These are phyloP conservation scores for Metaphire vulgaris DNA, from an alignment of 1,140 invertebrate species.

Conservation along the genomic window DNA sequence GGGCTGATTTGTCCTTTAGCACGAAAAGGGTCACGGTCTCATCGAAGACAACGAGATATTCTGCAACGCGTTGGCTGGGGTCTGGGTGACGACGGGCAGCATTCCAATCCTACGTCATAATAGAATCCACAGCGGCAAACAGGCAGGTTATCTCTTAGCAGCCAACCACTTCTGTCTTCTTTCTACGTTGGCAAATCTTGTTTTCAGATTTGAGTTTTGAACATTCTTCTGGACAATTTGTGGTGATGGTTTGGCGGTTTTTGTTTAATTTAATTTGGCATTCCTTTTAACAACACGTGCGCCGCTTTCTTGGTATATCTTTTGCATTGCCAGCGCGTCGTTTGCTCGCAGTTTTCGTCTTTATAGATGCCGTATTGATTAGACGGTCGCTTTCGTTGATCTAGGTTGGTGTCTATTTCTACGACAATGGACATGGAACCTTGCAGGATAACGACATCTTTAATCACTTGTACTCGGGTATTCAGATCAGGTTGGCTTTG, in stretches of 20 bases:
- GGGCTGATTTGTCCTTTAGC: conserved; percentile 46
- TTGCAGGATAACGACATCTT: conserved; percentile 97
- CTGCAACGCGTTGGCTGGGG: conserved; percentile 93
- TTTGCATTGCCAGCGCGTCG: too few relatives aligned
- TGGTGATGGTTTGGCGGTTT: too few relatives aligned
- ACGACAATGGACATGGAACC: conserved; percentile 94
- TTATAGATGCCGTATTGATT: too few relatives aligned
- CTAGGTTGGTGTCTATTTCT: conserved; percentile 88
- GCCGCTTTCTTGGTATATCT: too few relatives aligned
- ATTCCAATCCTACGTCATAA: conserved; percentile 89
- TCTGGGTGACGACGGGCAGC: conserved; percentile 81
- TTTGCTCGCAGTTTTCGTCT: too few relatives aligned
- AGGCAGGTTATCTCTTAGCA: conserved; percentile 52
- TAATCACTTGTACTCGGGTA: conserved; percentile 95
- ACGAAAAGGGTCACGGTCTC: conserved; percentile 94
- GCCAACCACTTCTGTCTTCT: too few relatives aligned
- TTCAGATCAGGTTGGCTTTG: conserved; percentile 71
- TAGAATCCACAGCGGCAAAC: conserved; percentile 95
- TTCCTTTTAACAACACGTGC: too few relatives aligned
- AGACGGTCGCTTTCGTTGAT: too few relatives aligned
- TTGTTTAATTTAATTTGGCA: too few relatives aligned
- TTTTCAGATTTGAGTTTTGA: too few relatives aligned
- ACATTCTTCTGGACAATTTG: too few relatives aligned
- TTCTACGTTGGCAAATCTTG: too few relatives aligned
- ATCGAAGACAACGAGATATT: conserved; percentile 99